phyloP scores from a whole-genome alignment of 2,113 vertebrate species.

The Myxocyprinus asiaticus region DNA sequence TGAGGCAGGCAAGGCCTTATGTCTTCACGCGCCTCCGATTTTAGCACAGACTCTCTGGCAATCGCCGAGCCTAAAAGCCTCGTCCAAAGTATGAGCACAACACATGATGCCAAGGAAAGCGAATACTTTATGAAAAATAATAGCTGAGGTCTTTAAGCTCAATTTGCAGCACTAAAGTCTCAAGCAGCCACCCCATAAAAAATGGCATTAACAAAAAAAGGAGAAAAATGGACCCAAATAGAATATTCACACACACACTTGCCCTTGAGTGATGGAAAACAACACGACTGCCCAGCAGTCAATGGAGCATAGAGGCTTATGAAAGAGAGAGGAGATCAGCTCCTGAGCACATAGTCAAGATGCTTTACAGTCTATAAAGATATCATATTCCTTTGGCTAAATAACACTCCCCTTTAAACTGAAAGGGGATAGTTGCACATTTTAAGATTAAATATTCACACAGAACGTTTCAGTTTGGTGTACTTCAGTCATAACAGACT shows the following conservation, averaged over 20 bases:
- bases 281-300: neutral
- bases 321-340: neutral
- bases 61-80: constrained; percentile 14
- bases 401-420: too few relatives aligned
- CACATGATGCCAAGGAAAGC: constrained; percentile 56
- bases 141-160: constrained; percentile 21
- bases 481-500: too few relatives aligned
- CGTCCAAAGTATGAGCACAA: constrained; percentile 53
- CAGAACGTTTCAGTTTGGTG: too few relatives aligned
- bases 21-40: constrained; percentile 28
- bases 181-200: constrained; percentile 24
- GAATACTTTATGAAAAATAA: constrained; percentile 57
- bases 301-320: neutral
- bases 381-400: too few relatives aligned
- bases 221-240: neutral
- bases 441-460: too few relatives aligned
- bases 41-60: constrained; percentile 44
- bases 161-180: constrained; percentile 44
- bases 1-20: constrained; percentile 17
- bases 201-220: constrained; percentile 13
- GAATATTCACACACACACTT: constrained; percentile 10
- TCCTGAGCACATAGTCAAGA: too few relatives aligned
- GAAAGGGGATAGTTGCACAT: too few relatives aligned
- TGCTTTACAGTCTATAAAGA: too few relatives aligned
- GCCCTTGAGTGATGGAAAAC: neutral